Evolutionary conservation across 2,888 invertebrate genomes (phyloP).

Genomic region (Troilus luridus): DNA sequence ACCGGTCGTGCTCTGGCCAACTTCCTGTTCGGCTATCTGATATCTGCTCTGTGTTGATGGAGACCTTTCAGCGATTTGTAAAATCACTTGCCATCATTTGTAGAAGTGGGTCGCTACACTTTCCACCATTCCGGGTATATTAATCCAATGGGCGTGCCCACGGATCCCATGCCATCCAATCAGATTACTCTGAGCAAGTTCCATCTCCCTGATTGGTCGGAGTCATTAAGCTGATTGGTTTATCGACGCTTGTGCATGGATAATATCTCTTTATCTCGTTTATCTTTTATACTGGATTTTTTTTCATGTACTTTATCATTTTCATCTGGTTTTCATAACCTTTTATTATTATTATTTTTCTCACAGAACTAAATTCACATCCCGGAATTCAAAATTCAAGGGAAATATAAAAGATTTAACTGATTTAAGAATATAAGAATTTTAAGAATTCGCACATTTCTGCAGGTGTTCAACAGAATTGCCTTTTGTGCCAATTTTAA

Average conservation of each 20-base stretch:
- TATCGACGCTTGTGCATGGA: neutral
- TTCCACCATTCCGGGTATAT: neutral
- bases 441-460: too few relatives aligned
- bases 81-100: slow-evolving; percentile 4
- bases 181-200: neutral
- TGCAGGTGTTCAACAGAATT: too few relatives aligned
- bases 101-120: slow-evolving; percentile 11
- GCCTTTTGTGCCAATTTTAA: too few relatives aligned
- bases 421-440: too few relatives aligned
- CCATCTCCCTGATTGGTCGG: neutral
- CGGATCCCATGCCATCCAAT: neutral
- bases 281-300: neutral
- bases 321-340: neutral
- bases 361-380: too few relatives aligned
- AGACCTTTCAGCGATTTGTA: neutral
- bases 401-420: too few relatives aligned
- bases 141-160: neutral
- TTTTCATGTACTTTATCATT: neutral
- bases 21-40: neutral
- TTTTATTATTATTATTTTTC: too few relatives aligned
- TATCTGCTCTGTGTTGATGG: neutral
- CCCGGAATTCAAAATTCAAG: too few relatives aligned
- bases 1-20: neutral
- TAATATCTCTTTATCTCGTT: neutral
- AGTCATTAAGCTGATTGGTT: neutral